Conservation (phyloP, 2,113 vertebrate species). For the Pipra filicauda region DNA sequence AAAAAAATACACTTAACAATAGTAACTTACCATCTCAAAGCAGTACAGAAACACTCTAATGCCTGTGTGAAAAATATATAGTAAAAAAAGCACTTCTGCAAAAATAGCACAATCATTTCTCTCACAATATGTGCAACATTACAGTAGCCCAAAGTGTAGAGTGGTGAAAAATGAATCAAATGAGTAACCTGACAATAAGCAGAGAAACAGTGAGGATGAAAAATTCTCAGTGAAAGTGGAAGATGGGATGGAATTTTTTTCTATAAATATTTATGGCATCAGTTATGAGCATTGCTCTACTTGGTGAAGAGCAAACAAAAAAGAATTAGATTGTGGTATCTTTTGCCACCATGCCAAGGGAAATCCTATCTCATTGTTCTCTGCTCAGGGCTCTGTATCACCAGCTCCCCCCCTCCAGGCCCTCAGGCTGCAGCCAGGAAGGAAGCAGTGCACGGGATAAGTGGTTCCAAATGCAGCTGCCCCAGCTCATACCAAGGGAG, state of each 20-base stretch:
- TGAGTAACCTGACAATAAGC: not conserved
- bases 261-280: not conserved
- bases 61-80: not conserved
- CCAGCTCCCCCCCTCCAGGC: not conserved
- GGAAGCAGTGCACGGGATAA: accelerated
- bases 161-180: not conserved
- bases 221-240: not conserved
- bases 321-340: not conserved
- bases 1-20: not conserved
- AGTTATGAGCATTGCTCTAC: not conserved
- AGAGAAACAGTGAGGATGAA: not conserved
- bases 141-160: not conserved
- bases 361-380: not conserved
- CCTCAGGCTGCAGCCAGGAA: not conserved
- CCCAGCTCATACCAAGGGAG: not conserved
- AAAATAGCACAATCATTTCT: not conserved
- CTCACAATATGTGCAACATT: not conserved
- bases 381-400: not conserved
- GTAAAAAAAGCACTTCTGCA: not conserved
- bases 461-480: not conserved
- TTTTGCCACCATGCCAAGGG: not conserved
- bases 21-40: not conserved
- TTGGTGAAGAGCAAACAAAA: not conserved
- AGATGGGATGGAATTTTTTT: not conserved
- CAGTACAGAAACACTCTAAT: not conserved